Conservation (phyloP, 2,113 vertebrate species). For the Podarcis muralis region DNA sequence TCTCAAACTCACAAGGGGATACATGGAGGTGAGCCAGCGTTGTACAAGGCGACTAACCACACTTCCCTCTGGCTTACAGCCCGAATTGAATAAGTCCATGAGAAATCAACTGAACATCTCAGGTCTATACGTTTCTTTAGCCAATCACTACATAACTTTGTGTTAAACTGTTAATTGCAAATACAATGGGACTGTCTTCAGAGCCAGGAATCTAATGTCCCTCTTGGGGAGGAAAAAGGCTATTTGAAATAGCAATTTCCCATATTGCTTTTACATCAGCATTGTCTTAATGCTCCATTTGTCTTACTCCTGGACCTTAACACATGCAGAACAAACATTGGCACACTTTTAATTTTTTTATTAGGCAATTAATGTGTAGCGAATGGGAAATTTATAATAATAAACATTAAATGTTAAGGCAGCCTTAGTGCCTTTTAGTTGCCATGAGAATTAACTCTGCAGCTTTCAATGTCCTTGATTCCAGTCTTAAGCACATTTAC, state of each 20-base stretch:
- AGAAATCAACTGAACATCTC: background rate
- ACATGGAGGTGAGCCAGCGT: background rate
- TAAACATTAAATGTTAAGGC: conserved; percentile 25
- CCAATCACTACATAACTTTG: rapidly evolving
- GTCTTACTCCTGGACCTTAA: conserved; percentile 18
- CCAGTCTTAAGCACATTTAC: background rate
- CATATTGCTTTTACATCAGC: background rate
- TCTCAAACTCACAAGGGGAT: background rate
- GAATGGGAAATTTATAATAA: conserved; percentile 35
- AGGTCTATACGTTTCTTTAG: background rate
- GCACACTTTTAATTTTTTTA: conserved; percentile 27
- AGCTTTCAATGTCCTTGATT: background rate
- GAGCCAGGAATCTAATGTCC: background rate
- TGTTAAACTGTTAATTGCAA: background rate
- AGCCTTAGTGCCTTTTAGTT: conserved; percentile 17
- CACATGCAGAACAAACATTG: conserved; percentile 18
- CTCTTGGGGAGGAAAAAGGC: background rate
- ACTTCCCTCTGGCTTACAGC: background rate
- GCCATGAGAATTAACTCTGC: background rate
- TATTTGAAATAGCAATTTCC: background rate
- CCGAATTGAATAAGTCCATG: background rate
- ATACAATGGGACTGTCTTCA: background rate
- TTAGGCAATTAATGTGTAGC: conserved; percentile 47
- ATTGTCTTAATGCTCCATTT: conserved; percentile 25
- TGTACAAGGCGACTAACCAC: background rate